Evolutionary conservation across 2,113 vertebrate genomes (phyloP).

Genomic region (Gambusia affinis): DNA sequence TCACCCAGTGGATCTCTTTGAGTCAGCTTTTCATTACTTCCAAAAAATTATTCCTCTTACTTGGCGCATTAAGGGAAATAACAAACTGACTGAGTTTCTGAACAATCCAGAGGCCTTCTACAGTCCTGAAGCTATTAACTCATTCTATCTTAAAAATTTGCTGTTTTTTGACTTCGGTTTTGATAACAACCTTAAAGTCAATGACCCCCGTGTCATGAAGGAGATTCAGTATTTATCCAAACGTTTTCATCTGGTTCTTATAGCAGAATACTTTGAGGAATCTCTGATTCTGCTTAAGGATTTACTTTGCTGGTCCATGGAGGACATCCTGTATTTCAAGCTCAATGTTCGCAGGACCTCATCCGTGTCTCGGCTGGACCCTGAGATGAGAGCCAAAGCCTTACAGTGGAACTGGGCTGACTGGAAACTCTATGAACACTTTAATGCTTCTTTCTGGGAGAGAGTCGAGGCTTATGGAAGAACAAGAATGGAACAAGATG

Average conservation of each 20-base stretch:
- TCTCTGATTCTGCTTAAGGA: constrained; percentile 93
- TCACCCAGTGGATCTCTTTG: constrained; percentile 89
- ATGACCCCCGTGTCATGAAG: constrained; percentile 80
- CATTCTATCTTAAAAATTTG: constrained; percentile 93
- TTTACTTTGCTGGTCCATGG: constrained; percentile 89
- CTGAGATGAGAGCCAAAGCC: constrained; percentile 83
- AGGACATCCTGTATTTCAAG: constrained; percentile 92
- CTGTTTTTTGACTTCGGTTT: constrained; percentile 94
- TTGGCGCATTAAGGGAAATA: constrained; percentile 83
- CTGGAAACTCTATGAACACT: constrained; percentile 89
- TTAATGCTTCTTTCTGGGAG: constrained; percentile 91
- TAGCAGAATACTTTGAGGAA: constrained; percentile 93
- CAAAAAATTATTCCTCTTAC: constrained; percentile 85
- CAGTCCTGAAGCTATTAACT: constrained; percentile 84
- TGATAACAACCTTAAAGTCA: constrained; percentile 82
- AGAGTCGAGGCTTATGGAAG: constrained; percentile 86
- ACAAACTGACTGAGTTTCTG: constrained; percentile 88
- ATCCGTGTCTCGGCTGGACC: constrained; percentile 78
- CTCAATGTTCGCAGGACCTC: constrained; percentile 87
- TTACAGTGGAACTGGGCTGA: constrained; percentile 89
- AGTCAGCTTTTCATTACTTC: constrained; percentile 95
- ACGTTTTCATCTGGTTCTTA: constrained; percentile 88
- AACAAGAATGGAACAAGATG: constrained; percentile 85
- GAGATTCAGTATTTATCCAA: constrained; percentile 81
- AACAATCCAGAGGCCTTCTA: constrained; percentile 84